A percentile compares a stretch with the other conserved stretches of the same genome.
These are phyloP conservation scores for Hyposoter dolosus DNA, from an alignment of 2,888 invertebrate genomes.

Conservation along the genomic window DNA sequence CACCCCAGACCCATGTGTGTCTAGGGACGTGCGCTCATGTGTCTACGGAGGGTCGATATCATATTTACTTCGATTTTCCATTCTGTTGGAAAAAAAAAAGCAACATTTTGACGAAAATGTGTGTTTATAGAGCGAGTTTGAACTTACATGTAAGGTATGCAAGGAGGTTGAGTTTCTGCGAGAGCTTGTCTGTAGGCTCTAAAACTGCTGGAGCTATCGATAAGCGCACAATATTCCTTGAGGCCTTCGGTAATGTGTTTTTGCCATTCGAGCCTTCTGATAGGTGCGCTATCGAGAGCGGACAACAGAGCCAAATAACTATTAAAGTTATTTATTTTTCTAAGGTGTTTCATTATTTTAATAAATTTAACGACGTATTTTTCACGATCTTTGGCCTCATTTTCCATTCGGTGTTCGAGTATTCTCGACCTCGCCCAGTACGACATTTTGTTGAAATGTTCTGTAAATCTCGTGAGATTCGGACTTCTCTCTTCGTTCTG, in stretches of 20 bases:
- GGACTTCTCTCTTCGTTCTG: constrained; percentile 99
- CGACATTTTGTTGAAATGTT: constrained; percentile 99
- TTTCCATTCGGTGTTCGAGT: constrained; percentile 89
- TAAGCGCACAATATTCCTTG: constrained; percentile 97
- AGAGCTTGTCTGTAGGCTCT: constrained; percentile 97
- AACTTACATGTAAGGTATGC: constrained; percentile 99
- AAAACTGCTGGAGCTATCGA: constrained; percentile 99
- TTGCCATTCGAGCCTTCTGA: constrained; percentile 96
- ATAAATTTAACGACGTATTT: constrained; percentile 97
- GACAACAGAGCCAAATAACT: constrained; percentile 98
- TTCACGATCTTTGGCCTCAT: constrained; percentile 97
- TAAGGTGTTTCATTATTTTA: constrained; percentile 98
- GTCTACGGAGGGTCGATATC: too few relatives aligned
- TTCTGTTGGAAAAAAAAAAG: too few relatives aligned
- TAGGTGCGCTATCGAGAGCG: constrained; percentile 98
- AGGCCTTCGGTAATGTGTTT: constrained; percentile 96
- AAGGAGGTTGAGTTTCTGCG: constrained; percentile 97
- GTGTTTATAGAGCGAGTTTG: not conserved
- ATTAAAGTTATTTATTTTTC: constrained; percentile 99
- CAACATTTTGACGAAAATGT: not conserved
- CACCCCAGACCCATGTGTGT: too few relatives aligned
- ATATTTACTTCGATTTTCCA: too few relatives aligned
- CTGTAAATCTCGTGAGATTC: constrained; percentile 98
- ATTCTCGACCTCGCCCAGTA: constrained; percentile 99
- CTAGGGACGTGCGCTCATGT: too few relatives aligned